Conservation (phyloP, 2,113 vertebrate species). For the Triplophysa tibetana region DNA sequence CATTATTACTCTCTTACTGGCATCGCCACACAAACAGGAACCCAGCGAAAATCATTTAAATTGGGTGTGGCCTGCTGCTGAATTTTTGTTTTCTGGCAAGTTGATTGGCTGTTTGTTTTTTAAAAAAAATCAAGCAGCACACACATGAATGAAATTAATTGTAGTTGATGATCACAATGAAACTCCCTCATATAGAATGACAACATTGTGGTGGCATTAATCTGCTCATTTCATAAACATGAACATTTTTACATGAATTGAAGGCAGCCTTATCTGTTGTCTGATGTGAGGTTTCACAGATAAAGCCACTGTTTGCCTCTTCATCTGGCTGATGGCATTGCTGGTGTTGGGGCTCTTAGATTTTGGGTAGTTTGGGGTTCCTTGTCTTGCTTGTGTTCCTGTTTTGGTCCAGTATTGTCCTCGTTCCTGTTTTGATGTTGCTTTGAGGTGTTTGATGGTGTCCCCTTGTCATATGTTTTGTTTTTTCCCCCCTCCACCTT, state of each 20-base stretch:
- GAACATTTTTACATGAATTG: not conserved
- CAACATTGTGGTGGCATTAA: too few species aligned
- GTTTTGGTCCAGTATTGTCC: slow-evolving; percentile 64
- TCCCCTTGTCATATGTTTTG: slow-evolving; percentile 70
- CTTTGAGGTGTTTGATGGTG: slow-evolving; percentile 76
- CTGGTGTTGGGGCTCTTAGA: slow-evolving; percentile 13
- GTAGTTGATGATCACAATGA: not conserved
- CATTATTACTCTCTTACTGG: not conserved
- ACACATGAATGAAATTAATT: not conserved
- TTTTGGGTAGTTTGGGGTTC: slow-evolving; percentile 43
- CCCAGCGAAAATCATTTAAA: not conserved
- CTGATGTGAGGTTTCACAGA: not conserved
- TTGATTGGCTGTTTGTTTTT: too few species aligned
- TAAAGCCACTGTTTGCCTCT: slow-evolving; percentile 28
- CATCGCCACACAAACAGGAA: not conserved
- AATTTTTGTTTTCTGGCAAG: too few species aligned
- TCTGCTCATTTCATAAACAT: not conserved
- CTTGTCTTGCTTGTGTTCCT: slow-evolving; percentile 50
- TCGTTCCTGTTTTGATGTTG: slow-evolving; percentile 70
- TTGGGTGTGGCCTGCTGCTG: too few species aligned
- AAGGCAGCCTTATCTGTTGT: not conserved
- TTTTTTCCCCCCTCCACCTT: slow-evolving; percentile 41
- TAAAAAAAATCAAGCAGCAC: not conserved
- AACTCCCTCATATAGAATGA: not conserved
- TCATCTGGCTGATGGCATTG: slow-evolving; percentile 22